phyloP scores from a whole-genome alignment of 2,888 invertebrate genomes.

The Tridacna crocea region DNA sequence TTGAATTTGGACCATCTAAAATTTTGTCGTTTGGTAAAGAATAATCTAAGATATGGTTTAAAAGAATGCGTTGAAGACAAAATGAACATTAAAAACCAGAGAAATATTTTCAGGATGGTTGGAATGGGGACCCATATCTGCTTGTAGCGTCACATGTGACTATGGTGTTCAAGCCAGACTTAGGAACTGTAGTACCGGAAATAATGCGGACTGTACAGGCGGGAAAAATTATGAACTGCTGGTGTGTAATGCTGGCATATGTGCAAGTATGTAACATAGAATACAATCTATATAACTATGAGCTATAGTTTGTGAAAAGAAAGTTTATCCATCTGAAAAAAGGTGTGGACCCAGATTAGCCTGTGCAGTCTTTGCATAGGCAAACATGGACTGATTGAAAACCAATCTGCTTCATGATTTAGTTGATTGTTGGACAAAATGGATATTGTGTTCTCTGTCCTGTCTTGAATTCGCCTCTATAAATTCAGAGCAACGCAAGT shows the following conservation, averaged over 20 bases:
- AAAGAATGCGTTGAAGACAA: no score
- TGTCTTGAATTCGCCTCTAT: no score
- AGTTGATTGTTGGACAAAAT: no score
- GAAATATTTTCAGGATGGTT: conserved; percentile 20
- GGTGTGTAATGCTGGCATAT: conserved; percentile 31
- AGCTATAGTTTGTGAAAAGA: neutral
- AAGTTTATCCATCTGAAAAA: neutral
- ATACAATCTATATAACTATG: neutral
- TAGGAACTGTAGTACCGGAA: conserved; percentile 46
- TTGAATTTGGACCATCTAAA: no score
- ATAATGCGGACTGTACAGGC: conserved; percentile 27
- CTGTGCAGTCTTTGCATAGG: neutral
- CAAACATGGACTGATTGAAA: neutral
- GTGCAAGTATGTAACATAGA: conserved; percentile 29
- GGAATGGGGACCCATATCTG: conserved; percentile 21
- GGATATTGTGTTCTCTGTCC: no score
- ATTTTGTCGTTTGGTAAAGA: no score
- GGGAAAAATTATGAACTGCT: conserved; percentile 35
- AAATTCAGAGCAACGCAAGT: no score
- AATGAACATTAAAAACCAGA: no score
- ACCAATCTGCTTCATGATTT: no score
- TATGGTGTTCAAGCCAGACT: conserved; percentile 33
- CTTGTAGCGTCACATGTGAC: conserved; percentile 47
- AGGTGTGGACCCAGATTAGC: neutral
- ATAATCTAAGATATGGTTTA: no score